Percentiles rank a stretch among this genome's conserved stretches.
Evolutionary conservation across 2,888 invertebrate genomes (phyloP).

Genomic region (Synanthedon tipuliformis): DNA sequence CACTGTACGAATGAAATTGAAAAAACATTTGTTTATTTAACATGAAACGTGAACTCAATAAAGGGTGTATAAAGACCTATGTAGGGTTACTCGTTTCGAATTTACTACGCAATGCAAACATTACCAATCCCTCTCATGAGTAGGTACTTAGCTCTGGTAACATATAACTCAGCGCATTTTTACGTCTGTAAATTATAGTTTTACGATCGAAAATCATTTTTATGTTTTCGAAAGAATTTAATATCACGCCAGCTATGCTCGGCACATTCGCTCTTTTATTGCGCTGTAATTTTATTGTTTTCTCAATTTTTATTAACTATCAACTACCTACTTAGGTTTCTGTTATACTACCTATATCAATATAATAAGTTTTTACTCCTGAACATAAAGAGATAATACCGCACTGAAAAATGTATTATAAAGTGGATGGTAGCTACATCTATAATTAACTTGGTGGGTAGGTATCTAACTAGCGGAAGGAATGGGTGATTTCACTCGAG

Average conservation of each 20-base stretch:
- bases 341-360: conserved; percentile 24
- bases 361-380: conserved; percentile 34
- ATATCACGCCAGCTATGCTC: conserved; percentile 66
- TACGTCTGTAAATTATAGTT: conserved; percentile 72
- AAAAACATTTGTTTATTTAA: no score
- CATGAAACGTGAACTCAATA: no score
- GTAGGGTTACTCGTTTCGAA: no score
- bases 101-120: no score
- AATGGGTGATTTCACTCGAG: conserved; percentile 1
- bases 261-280: conserved; percentile 66
- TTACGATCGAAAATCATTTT: conserved; percentile 71
- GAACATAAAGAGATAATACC: conserved; percentile 4
- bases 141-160: conserved; percentile 24
- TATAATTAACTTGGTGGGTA: not conserved
- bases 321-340: conserved; percentile 55
- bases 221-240: conserved; percentile 69
- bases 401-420: not conserved
- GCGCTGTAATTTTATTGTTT: conserved; percentile 70
- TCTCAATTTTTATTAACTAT: conserved; percentile 71
- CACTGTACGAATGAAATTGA: no score
- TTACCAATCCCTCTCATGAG: no score
- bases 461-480: not conserved
- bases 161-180: conserved; percentile 65
- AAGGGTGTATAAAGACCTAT: no score
- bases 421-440: not conserved